Percentiles rank a stretch among this genome's conserved stretches.
Conservation (phyloP, 2,888 invertebrate species). For the Orthosia gothica region DNA sequence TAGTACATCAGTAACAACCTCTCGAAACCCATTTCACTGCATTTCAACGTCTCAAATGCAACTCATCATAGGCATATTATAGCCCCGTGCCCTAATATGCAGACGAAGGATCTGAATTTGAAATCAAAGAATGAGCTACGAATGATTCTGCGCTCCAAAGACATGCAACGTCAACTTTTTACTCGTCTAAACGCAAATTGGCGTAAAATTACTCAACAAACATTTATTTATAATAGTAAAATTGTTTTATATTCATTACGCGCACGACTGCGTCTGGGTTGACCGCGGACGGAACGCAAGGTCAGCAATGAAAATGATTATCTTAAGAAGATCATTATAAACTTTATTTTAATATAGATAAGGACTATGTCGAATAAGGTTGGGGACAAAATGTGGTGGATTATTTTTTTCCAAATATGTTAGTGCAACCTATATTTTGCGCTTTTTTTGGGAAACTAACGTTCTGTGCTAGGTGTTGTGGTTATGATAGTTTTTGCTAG, state of each 20-base stretch:
- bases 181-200: constrained; percentile 64
- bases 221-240: constrained; percentile 74
- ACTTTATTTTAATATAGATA: constrained; percentile 1
- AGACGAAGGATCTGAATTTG: background rate
- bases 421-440: constrained; percentile 50
- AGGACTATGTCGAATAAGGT: background rate
- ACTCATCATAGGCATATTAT: too few relatives aligned
- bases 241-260: constrained; percentile 75
- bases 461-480: background rate
- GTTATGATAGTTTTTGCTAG: constrained; percentile 13
- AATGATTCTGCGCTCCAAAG: background rate
- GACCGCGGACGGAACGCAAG: constrained; percentile 69
- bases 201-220: constrained; percentile 71
- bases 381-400: constrained; percentile 11
- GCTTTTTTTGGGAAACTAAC: constrained; percentile 21
- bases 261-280: constrained; percentile 76
- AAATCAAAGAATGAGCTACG: background rate
- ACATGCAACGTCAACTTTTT: constrained; percentile 24
- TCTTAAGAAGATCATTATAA: constrained; percentile 30
- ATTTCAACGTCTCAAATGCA: too few relatives aligned
- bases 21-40: too few relatives aligned
- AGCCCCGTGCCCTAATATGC: too few relatives aligned
- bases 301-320: constrained; percentile 56
- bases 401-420: constrained; percentile 2
- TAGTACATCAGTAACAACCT: too few relatives aligned